Percentiles rank a stretch among this genome's conserved stretches.
Conservation (phyloP, 1,140 invertebrate genomes). For the Brachionus calyciflorus region DNA sequence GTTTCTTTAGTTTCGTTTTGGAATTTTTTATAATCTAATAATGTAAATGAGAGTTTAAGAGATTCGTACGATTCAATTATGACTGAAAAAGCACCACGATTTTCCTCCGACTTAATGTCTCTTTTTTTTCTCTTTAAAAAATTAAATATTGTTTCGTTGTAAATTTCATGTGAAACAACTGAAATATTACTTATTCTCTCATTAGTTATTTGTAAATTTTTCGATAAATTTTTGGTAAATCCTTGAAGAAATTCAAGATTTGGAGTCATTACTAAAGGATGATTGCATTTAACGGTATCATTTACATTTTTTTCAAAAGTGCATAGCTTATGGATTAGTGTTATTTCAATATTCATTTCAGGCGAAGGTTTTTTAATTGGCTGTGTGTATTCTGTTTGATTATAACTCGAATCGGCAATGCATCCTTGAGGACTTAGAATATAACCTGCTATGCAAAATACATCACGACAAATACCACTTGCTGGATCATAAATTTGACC, state of each 20-base stretch:
- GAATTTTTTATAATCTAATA: conserved; percentile 19
- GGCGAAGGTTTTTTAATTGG: conserved; percentile 23
- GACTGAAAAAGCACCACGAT: neutral
- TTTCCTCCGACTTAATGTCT: neutral
- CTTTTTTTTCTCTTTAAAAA: neutral
- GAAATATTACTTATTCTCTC: neutral
- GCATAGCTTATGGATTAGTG: neutral
- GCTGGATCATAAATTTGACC: conserved; percentile 40
- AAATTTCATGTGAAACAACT: neutral
- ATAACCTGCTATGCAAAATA: conserved; percentile 33
- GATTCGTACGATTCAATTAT: neutral
- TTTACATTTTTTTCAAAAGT: neutral
- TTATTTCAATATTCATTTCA: conserved; percentile 20
- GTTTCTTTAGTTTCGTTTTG: conserved; percentile 36
- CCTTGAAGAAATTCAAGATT: neutral
- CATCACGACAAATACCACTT: conserved; percentile 4
- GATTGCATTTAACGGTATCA: neutral
- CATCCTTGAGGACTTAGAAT: conserved; percentile 5
- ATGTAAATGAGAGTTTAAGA: conserved; percentile 15
- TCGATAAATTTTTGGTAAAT: neutral
- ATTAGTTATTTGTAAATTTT: neutral
- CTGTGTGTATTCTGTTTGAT: neutral
- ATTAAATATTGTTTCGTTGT: neutral
- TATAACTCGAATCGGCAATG: neutral
- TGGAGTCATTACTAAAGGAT: neutral